Conservation (phyloP, 2,888 invertebrate genomes). For the Microctonus hyperodae region DNA sequence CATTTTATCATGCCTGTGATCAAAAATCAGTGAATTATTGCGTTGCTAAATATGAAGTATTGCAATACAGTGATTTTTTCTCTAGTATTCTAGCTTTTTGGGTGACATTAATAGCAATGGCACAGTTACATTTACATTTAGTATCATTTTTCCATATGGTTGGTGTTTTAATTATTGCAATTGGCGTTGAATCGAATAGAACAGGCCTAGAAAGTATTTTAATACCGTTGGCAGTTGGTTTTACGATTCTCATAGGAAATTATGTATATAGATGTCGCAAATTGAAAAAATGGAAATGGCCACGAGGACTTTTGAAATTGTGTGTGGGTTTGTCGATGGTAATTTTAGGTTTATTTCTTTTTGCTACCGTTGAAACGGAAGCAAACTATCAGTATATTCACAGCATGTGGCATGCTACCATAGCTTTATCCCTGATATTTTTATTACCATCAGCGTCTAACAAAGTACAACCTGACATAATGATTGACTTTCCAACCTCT, state of each 20-base stretch:
- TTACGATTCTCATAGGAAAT: slow-evolving; percentile 51
- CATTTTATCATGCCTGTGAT: slow-evolving; percentile 71
- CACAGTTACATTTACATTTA: slow-evolving; percentile 61
- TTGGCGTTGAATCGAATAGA: slow-evolving; percentile 66
- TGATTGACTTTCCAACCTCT: slow-evolving; percentile 35
- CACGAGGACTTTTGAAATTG: slow-evolving; percentile 49
- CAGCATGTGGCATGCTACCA: slow-evolving; percentile 69
- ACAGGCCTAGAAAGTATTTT: slow-evolving; percentile 65
- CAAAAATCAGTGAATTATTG: slow-evolving; percentile 63
- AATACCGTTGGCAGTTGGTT: slow-evolving; percentile 62
- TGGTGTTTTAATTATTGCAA: slow-evolving; percentile 66
- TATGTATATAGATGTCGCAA: slow-evolving; percentile 47
- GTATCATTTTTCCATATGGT: slow-evolving; percentile 65
- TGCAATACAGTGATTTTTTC: slow-evolving; percentile 69
- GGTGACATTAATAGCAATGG: slow-evolving; percentile 68
- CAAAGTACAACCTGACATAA: slow-evolving; percentile 25
- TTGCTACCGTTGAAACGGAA: slow-evolving; percentile 68
- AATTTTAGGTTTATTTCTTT: slow-evolving; percentile 65
- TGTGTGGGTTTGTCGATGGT: slow-evolving; percentile 66
- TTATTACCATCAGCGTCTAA: slow-evolving; percentile 63
- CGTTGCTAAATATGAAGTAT: slow-evolving; percentile 62
- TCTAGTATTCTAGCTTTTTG: slow-evolving; percentile 68
- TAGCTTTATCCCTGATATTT: slow-evolving; percentile 68
- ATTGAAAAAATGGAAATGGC: slow-evolving; percentile 45
- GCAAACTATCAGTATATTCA: slow-evolving; percentile 70